Conservation (phyloP, 37 sponge, comb jelly and placozoan species). For the Beroe forskalii region DNA sequence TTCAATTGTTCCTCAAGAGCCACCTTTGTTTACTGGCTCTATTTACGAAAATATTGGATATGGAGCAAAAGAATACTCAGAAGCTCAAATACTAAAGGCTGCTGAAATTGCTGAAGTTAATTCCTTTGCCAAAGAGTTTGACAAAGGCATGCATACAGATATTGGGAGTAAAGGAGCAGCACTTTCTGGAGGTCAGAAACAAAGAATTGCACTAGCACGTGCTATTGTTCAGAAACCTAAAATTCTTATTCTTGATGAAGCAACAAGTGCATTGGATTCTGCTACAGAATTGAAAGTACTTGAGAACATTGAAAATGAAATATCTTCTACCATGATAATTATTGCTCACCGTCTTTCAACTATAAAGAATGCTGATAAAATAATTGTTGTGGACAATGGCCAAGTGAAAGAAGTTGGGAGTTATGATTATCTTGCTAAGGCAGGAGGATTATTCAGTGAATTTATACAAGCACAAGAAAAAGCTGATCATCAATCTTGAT, state of each 20-base stretch:
- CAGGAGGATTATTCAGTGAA: constrained; percentile 57
- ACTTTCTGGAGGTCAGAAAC: constrained; percentile 52
- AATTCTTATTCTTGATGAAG: constrained; percentile 58
- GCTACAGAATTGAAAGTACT: constrained; percentile 42
- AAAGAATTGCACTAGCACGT: constrained; percentile 47
- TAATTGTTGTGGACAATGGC: constrained; percentile 50
- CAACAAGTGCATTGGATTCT: constrained; percentile 57
- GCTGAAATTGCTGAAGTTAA: constrained; percentile 24
- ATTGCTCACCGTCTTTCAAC: constrained; percentile 52
- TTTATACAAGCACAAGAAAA: constrained; percentile 16
- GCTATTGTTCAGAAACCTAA: constrained; percentile 10
- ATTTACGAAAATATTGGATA: constrained; percentile 41
- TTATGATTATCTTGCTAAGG: not conserved
- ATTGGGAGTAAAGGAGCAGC: constrained; percentile 35
- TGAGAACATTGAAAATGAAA: not conserved
- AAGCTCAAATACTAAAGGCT: constrained; percentile 19
- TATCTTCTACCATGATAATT: constrained; percentile 35
- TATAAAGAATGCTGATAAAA: constrained; percentile 11
- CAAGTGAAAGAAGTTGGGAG: constrained; percentile 32
- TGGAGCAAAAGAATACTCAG: not conserved
- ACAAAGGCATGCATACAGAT: not conserved
- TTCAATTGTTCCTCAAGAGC: constrained; percentile 56
- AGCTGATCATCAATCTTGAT: not conserved
- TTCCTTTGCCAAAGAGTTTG: not conserved
- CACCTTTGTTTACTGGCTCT: constrained; percentile 53